Percentiles rank a stretch among this genome's conserved stretches.
These are phyloP conservation scores for Ganaspis sp. DNA, from an alignment of 1,140 invertebrate genomes.

Conservation along the genomic window DNA sequence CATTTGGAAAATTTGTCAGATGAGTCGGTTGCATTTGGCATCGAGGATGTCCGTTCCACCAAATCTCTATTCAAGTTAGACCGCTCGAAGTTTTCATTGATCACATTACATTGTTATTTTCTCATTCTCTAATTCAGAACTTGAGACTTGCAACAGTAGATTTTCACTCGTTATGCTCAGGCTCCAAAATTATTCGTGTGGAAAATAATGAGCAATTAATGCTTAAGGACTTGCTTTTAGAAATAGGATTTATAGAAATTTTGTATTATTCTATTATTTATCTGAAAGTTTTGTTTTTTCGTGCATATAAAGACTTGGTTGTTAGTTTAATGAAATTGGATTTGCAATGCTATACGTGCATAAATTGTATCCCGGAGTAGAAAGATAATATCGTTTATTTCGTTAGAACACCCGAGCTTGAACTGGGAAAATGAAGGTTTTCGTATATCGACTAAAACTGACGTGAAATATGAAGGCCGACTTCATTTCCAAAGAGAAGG, in stretches of 20 bases:
- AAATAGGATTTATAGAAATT: no score
- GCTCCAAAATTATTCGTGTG: no score
- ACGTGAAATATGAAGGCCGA: constrained; percentile 28
- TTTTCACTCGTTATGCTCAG: background rate
- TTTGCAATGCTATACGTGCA: background rate
- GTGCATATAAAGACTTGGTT: no score
- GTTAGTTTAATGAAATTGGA: background rate
- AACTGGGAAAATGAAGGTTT: constrained; percentile 26
- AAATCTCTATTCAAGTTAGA: background rate
- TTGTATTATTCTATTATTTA: no score
- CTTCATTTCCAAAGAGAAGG: constrained; percentile 27
- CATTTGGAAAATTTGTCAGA: background rate
- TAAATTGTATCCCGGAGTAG: background rate
- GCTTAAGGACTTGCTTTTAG: no score
- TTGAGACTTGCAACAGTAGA: background rate
- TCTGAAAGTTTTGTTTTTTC: no score
- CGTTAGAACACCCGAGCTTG: constrained; percentile 19
- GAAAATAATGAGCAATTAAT: no score
- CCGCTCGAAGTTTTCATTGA: constrained; percentile 2
- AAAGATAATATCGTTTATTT: constrained; percentile 28
- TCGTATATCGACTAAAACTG: constrained; percentile 25
- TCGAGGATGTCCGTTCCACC: background rate
- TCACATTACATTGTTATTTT: background rate
- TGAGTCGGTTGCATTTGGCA: background rate
- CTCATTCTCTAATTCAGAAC: background rate